These are phyloP conservation scores for Berghia stephanieae DNA, from an alignment of 1,140 invertebrate species.

Conservation along the genomic window DNA sequence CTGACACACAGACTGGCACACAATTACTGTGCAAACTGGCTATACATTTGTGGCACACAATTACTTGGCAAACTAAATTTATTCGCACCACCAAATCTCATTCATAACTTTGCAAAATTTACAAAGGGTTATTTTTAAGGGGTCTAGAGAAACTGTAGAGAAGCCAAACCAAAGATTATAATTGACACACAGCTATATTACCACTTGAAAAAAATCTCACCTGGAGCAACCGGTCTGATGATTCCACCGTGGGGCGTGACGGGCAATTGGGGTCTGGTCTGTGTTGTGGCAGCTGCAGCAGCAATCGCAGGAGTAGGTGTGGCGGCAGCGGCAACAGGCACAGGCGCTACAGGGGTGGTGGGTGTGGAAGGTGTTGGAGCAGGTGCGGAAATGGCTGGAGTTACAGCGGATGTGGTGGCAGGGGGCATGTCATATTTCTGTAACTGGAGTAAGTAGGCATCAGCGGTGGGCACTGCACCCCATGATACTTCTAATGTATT, in stretches of 20 bases:
- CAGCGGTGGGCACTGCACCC: constrained; percentile 89
- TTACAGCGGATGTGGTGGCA: constrained; percentile 66
- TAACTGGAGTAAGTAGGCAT: constrained; percentile 85
- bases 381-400: constrained; percentile 46
- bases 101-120: no score
- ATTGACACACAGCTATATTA: not conserved
- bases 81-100: no score
- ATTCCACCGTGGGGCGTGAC: constrained; percentile 37
- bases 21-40: no score
- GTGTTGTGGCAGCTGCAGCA: constrained; percentile 29
- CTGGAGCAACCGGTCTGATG: no score
- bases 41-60: no score
- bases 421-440: constrained; percentile 85
- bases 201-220: not conserved
- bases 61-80: no score
- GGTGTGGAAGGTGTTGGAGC: constrained; percentile 20
- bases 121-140: no score
- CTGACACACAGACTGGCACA: no score
- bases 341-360: not conserved
- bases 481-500: constrained; percentile 94
- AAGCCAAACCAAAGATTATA: not conserved
- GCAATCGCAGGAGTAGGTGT: constrained; percentile 19
- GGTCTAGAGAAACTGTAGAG: not conserved
- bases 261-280: constrained; percentile 31
- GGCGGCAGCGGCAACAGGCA: not conserved